Conservation (phyloP, 92 coral and sea anemone genomes). For the Epizoanthus fatuus region DNA sequence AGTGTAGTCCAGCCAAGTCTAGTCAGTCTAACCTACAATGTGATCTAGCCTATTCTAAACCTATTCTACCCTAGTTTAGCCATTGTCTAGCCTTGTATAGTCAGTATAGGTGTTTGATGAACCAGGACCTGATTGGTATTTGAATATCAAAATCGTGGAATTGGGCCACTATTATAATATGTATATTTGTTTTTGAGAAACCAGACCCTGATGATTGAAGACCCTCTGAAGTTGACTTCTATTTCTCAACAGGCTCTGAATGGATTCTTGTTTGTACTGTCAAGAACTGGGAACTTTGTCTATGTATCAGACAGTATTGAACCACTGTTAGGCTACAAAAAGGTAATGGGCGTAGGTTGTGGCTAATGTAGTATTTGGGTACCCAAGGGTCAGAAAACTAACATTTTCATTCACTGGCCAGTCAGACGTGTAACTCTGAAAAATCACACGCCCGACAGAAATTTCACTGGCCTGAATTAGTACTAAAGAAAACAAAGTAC, state of each 20-base stretch:
- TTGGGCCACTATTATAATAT: not conserved
- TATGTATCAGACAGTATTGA: constrained; percentile 81
- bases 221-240: not conserved
- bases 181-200: not conserved
- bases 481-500: too few species aligned
- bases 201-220: not conserved
- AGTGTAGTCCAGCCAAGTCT: too few species aligned
- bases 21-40: too few species aligned
- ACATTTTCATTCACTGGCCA: not conserved
- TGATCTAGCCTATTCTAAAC: too few species aligned
- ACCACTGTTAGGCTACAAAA: constrained; percentile 76
- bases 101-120: too few species aligned
- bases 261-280: constrained; percentile 88
- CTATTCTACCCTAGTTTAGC: too few species aligned
- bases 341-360: constrained; percentile 56
- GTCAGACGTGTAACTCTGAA: too few species aligned
- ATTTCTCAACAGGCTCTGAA: constrained; percentile 68
- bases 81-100: not conserved
- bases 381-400: not conserved
- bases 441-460: too few species aligned
- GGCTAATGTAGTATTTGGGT: not conserved
- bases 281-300: constrained; percentile 74
- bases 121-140: too few species aligned
- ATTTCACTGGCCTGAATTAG: too few species aligned
- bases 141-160: too few species aligned